phyloP scores from a whole-genome alignment of 2,888 invertebrate genomes.

The Ptychoptera contaminata region DNA sequence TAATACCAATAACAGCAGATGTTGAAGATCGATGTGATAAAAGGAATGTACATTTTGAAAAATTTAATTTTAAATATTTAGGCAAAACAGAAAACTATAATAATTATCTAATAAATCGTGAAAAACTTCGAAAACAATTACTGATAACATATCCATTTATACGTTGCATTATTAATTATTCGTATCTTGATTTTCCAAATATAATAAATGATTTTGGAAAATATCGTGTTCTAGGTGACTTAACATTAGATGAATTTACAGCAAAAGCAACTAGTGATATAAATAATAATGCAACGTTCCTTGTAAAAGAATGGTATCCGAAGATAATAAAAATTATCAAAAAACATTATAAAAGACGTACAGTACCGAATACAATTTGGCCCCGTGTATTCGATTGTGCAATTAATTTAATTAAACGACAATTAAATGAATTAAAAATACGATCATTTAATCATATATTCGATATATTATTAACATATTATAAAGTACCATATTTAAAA shows the following conservation, averaged over 20 bases:
- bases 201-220: constrained; percentile 24
- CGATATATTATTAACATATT: constrained; percentile 35
- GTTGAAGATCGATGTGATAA: constrained; percentile 21
- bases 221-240: constrained; percentile 12
- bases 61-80: constrained; percentile 37
- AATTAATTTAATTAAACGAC: constrained; percentile 37
- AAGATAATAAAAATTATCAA: constrained; percentile 25
- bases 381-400: constrained; percentile 27
- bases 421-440: constrained; percentile 50
- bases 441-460: constrained; percentile 48
- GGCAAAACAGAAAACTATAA: constrained; percentile 45
- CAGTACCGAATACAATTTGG: constrained; percentile 18
- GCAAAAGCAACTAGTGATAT: constrained; percentile 21
- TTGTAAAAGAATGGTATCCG: constrained; percentile 32
- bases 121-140: constrained; percentile 38
- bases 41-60: constrained; percentile 3
- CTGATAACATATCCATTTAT: constrained; percentile 47
- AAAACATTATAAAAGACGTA: constrained; percentile 20
- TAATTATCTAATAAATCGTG: constrained; percentile 39
- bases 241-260: constrained; percentile 16
- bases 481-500: constrained; percentile 43
- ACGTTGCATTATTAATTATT: constrained; percentile 27
- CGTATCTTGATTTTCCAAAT: constrained; percentile 26
- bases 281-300: constrained; percentile 23
- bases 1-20: constrained; percentile 40